Percentiles rank a stretch among this genome's conserved stretches.
These are phyloP conservation scores for Drosophila koepferae DNA, from an alignment of 2,888 invertebrate species.

Conservation along the genomic window DNA sequence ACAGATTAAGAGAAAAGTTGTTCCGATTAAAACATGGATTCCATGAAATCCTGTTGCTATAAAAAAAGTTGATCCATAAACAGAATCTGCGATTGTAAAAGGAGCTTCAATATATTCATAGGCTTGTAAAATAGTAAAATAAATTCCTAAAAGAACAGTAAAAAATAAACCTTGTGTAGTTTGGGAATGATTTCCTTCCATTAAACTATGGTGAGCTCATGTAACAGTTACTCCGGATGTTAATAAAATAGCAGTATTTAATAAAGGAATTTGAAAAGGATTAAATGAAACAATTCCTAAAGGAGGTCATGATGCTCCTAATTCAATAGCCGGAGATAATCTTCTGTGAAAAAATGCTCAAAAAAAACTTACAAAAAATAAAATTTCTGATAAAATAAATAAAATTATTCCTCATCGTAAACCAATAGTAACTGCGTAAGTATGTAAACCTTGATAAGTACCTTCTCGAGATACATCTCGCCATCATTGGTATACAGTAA, in stretches of 20 bases:
- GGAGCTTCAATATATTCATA: conserved; percentile 85
- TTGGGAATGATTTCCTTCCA: conserved; percentile 86
- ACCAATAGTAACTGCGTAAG: conserved; percentile 87
- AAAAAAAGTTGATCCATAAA: too few species aligned
- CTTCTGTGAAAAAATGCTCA: conserved; percentile 67
- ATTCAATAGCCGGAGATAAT: conserved; percentile 86
- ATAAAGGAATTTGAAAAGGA: not conserved
- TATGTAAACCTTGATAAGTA: conserved; percentile 88
- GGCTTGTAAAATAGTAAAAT: conserved; percentile 89
- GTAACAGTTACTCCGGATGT: not conserved
- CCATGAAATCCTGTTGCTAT: too few species aligned
- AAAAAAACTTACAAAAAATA: conserved; percentile 87
- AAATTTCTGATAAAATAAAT: conserved; percentile 86
- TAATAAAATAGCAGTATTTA: not conserved
- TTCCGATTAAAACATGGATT: too few species aligned
- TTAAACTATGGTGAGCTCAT: conserved; percentile 36
- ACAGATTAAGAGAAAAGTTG: too few species aligned
- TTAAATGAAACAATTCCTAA: not conserved
- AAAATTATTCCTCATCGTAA: conserved; percentile 90
- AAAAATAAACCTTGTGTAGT: conserved; percentile 85
- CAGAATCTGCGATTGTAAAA: too few species aligned
- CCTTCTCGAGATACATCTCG: conserved; percentile 83
- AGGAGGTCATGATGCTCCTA: conserved; percentile 89
- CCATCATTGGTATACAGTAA: conserved; percentile 88
- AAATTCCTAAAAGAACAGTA: conserved; percentile 87